Conservation (phyloP, 2,797 vertebrate genomes). For the Intellagama lesueurii region DNA sequence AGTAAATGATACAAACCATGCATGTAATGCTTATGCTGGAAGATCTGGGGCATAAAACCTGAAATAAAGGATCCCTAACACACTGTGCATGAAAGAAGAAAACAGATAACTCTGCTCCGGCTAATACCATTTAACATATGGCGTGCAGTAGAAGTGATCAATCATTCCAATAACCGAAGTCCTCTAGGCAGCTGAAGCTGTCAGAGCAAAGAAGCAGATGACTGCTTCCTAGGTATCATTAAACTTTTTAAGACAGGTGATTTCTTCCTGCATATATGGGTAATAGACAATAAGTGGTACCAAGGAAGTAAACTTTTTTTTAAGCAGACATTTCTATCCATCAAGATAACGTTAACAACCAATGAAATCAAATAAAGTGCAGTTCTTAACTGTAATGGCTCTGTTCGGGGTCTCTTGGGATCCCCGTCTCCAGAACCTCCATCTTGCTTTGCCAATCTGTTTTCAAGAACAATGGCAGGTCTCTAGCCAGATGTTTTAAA, state of each 20-base stretch:
- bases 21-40: constrained; percentile 13
- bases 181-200: constrained; percentile 56
- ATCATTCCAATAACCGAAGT: constrained; percentile 62
- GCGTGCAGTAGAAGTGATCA: constrained; percentile 57
- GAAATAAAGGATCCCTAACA: constrained; percentile 48
- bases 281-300: constrained; percentile 29
- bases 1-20: neutral
- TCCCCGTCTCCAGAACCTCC: too few relatives aligned
- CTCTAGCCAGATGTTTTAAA: too few relatives aligned
- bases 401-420: neutral
- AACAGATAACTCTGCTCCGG: constrained; percentile 48
- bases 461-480: too few relatives aligned
- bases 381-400: neutral
- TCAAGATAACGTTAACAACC: neutral
- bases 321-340: neutral
- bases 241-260: constrained; percentile 42
- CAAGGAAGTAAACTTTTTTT: constrained; percentile 19
- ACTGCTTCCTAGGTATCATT: constrained; percentile 49
- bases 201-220: constrained; percentile 58
- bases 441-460: too few relatives aligned
- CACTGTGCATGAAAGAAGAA: constrained; percentile 50
- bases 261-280: constrained; percentile 32
- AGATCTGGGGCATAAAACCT: constrained; percentile 45
- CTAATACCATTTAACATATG: constrained; percentile 46
- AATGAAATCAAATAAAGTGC: neutral